phyloP scores from a whole-genome alignment of 2,888 invertebrate genomes.

The Drosophila infuscata region DNA sequence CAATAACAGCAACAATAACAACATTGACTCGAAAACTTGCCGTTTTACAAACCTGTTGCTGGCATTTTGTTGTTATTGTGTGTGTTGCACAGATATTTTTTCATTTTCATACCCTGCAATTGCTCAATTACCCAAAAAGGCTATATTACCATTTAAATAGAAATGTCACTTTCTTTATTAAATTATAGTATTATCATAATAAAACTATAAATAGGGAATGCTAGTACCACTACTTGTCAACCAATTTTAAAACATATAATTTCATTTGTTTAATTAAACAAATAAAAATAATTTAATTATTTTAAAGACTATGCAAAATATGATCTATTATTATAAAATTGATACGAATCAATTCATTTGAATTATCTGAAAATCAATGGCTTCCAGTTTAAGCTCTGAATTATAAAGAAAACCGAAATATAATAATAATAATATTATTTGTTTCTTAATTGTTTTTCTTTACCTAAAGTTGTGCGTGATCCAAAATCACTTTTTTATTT shows the following conservation, averaged over 20 bases:
- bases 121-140: background rate
- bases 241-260: background rate
- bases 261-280: background rate
- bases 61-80: constrained; percentile 38
- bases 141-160: background rate
- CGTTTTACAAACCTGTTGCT: constrained; percentile 50
- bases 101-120: constrained; percentile 28
- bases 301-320: background rate
- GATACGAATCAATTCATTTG: background rate
- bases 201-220: background rate
- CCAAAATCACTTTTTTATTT: background rate
- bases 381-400: background rate
- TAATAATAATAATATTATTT: background rate
- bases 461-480: background rate
- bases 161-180: background rate
- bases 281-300: background rate
- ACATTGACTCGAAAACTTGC: constrained; percentile 24
- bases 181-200: background rate
- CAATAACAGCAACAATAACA: background rate
- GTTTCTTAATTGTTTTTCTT: background rate
- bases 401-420: background rate
- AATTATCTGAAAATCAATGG: background rate
- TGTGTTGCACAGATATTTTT: constrained; percentile 21
- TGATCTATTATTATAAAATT: background rate
- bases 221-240: background rate